Base-by-base conservation (phyloP, 2,797 vertebrate genomes). In the Selene dorsalis region DNA sequence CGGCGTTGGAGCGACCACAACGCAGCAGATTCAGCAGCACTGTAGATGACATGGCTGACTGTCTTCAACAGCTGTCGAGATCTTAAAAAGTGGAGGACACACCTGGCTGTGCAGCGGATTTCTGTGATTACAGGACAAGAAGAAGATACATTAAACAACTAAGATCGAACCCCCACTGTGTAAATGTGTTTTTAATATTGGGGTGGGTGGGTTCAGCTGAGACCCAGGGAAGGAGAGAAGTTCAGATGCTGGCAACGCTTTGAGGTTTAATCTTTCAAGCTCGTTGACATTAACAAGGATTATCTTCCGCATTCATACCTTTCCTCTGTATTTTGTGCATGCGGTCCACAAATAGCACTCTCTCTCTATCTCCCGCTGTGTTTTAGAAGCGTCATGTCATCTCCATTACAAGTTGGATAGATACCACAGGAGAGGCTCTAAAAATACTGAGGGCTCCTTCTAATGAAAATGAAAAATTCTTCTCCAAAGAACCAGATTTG, bases 1-100 rank as follows among this genome's bases (percentile, higher is more conserved):
- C 0, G n/a, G 53, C 0, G 59, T 61, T 3, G 35, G 73, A 4
- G 58, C 79, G 75, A 30, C 76, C 35, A 14, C 80, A 72, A 2
- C 84, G 84, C 59, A 92, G 72, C 32, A 90, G 61, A 6, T 35
- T 82, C 10, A 86, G 16, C 56, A 91, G 78, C 52, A 57, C 76
- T 1, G 85, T 8, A 2, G 87, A 83, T 0, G 84, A 59, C 91
- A 91, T 89, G 84, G 4, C 61, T 35, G 70, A 62, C 20, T 1
- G 43, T 68, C 55, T 62, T 45, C 9, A 50, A 73, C 74, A 78
- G 64, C 69, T 81, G 64, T 39, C 39, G 59, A 35, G 73, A 47
- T 50, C 30, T 69, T 30, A 52, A 26, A 2, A 13, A 24, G 20
- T 55, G 13, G 9, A 64, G 50, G 67, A 71, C 47, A 26, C 32